phyloP scores from a whole-genome alignment of 1,140 invertebrate species.

The Pollicipes pollicipes region DNA sequence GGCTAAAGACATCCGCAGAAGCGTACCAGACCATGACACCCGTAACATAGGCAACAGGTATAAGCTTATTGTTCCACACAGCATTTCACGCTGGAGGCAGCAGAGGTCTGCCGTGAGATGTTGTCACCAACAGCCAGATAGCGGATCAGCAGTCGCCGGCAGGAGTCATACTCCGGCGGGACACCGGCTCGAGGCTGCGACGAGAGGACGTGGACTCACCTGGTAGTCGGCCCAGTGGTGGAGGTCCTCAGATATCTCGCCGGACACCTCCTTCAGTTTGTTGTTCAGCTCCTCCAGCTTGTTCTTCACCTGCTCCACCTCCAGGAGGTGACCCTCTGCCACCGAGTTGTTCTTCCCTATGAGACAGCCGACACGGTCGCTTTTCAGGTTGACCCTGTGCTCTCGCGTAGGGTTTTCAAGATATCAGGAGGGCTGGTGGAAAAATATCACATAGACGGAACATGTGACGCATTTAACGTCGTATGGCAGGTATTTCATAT shows the following conservation, averaged over 20 bases:
- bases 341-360: neutral
- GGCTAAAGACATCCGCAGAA: no score
- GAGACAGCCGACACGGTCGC: no score
- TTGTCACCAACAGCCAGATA: neutral
- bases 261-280: neutral
- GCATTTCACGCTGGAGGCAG: neutral
- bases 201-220: neutral
- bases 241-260: neutral
- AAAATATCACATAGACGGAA: no score
- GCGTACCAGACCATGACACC: no score
- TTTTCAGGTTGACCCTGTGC: no score
- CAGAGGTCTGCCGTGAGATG: no score
- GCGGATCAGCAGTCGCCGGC: neutral
- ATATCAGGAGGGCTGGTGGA: no score
- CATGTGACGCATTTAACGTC: no score
- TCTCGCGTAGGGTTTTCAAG: no score
- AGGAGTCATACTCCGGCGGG: no score
- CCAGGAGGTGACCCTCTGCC: neutral
- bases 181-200: neutral
- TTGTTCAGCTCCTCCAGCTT: neutral
- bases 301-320: neutral
- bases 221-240: slow-evolving; percentile 3
- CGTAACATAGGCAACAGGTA: neutral
- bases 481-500: no score
- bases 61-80: neutral